Percentiles rank a stretch among this genome's conserved stretches.
These are phyloP conservation scores for Phyllostomus discolor DNA, from an alignment of 2,113 vertebrate genomes.

Conservation along the genomic window DNA sequence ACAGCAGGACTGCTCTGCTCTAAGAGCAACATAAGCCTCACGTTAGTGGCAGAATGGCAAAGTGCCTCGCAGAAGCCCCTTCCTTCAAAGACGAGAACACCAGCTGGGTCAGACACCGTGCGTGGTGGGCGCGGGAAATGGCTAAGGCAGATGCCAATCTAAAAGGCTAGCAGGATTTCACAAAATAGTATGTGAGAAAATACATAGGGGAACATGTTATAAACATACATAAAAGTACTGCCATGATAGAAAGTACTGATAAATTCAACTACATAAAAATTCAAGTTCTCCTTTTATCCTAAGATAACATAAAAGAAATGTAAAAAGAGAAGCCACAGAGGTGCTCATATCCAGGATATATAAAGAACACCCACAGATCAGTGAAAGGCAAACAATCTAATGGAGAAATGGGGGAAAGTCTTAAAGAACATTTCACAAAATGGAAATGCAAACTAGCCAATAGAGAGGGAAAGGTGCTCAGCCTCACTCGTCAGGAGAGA, in stretches of 20 bases:
- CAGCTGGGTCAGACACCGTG: background rate
- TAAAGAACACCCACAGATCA: background rate
- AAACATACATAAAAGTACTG: background rate
- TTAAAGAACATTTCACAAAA: background rate
- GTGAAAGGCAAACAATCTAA: background rate
- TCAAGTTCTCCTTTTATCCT: background rate
- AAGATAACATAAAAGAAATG: constrained; percentile 5
- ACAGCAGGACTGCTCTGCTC: background rate
- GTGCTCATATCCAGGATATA: background rate
- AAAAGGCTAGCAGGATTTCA: background rate
- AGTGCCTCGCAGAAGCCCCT: background rate
- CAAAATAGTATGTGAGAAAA: background rate
- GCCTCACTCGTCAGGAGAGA: background rate
- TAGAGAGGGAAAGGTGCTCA: background rate
- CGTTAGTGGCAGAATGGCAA: background rate
- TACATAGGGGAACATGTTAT: background rate
- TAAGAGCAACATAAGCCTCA: background rate
- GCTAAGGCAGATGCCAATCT: background rate
- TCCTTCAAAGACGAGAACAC: background rate
- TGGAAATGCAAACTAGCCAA: background rate
- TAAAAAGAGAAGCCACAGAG: background rate
- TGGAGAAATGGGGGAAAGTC: background rate
- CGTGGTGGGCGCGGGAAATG: background rate
- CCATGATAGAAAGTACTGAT: background rate
- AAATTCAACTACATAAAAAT: background rate